Evolutionary conservation across 2,888 invertebrate species (phyloP).

Genomic region (Tridacna gigas): DNA sequence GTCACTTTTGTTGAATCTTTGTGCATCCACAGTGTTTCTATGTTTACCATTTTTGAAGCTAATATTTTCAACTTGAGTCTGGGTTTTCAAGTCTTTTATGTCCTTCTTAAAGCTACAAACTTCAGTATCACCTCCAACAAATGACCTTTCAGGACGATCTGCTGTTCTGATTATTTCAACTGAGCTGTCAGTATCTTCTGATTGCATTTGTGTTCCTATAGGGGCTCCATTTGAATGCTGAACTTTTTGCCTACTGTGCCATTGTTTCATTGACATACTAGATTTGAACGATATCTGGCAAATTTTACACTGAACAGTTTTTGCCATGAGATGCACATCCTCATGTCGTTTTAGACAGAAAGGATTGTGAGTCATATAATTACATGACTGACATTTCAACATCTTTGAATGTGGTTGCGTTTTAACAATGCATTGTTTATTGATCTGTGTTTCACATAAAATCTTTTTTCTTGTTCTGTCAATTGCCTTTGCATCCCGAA

Average conservation of each 20-base stretch:
- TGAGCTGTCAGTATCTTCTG: too few species aligned
- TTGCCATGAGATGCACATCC: background rate
- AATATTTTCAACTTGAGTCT: too few species aligned
- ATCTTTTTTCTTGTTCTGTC: too few species aligned
- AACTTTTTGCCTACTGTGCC: background rate
- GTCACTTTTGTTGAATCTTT: too few species aligned
- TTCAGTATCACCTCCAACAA: background rate
- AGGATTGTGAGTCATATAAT: background rate
- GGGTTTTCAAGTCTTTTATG: background rate
- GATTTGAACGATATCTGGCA: background rate
- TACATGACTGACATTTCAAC: background rate
- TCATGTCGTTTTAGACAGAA: background rate
- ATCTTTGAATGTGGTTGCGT: background rate
- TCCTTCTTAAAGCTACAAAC: slow-evolving; percentile 4
- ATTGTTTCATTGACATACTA: background rate
- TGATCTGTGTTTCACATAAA: too few species aligned
- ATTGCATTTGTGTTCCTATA: too few species aligned
- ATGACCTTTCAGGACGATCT: too few species aligned
- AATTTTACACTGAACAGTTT: background rate
- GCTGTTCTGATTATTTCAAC: too few species aligned
- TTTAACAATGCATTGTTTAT: background rate
- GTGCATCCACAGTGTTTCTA: too few species aligned
- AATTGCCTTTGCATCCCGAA: too few species aligned
- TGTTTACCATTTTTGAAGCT: too few species aligned
- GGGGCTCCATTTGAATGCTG: background rate